These are phyloP conservation scores for Pelagia noctiluca DNA, from an alignment of 30 jellyfish, hydroid and myxozoan genomes.

Conservation along the genomic window DNA sequence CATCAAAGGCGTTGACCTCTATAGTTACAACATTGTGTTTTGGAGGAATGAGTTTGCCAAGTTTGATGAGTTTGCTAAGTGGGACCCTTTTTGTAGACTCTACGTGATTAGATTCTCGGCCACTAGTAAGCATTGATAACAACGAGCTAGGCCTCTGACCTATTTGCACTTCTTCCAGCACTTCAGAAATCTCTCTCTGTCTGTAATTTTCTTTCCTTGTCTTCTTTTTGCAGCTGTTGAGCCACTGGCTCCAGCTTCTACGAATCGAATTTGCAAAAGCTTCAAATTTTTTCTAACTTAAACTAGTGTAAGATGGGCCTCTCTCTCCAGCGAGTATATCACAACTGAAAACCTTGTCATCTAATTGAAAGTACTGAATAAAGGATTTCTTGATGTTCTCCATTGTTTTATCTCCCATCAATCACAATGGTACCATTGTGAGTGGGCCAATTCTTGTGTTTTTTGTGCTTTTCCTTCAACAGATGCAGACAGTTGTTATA, in stretches of 20 bases:
- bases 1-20: neutral
- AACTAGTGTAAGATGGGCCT: neutral
- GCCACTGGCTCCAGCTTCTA: neutral
- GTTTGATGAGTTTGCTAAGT: neutral
- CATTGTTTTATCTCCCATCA: neutral
- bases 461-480: neutral
- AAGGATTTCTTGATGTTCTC: neutral
- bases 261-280: neutral
- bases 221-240: neutral
- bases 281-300: neutral
- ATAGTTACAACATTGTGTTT: neutral
- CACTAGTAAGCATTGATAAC: neutral
- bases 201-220: neutral
- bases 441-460: slow-evolving; percentile 2
- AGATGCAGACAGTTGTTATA: neutral
- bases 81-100: neutral
- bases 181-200: neutral
- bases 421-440: neutral
- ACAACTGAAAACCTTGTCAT: neutral
- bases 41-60: neutral
- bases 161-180: neutral
- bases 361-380: neutral
- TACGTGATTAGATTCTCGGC: neutral
- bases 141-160: neutral
- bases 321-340: neutral